These are phyloP conservation scores for Typhlichthys eigenmanni DNA, from an alignment of 2,797 vertebrate genomes.

Conservation along the genomic window DNA sequence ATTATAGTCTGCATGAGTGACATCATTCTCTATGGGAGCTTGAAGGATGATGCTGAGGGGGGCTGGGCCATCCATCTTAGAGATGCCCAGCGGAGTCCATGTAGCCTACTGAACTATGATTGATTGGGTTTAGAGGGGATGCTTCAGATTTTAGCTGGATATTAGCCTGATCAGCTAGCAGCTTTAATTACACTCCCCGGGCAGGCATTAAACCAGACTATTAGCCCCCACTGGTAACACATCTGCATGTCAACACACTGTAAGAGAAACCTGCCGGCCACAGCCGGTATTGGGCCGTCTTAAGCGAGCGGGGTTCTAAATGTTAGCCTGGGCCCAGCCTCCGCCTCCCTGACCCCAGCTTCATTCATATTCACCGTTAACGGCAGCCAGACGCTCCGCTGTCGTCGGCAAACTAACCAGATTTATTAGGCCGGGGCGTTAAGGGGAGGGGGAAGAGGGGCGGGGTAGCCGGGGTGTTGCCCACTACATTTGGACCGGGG, in stretches of 20 bases:
- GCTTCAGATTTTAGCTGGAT: slow-evolving; percentile 12
- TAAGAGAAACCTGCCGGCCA: slow-evolving; percentile 16
- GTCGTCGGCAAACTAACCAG: slow-evolving; percentile 49
- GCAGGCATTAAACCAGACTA: slow-evolving; percentile 6
- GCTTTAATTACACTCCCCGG: slow-evolving; percentile 9
- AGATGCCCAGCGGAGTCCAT: slow-evolving; percentile 30
- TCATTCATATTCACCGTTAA: slow-evolving; percentile 55
- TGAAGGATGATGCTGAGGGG: slow-evolving; percentile 19
- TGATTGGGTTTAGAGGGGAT: slow-evolving; percentile 25
- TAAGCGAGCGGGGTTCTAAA: slow-evolving; percentile 14
- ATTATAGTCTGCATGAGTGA: slow-evolving; percentile 68
- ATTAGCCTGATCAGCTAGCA: slow-evolving; percentile 3
- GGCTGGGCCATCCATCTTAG: slow-evolving; percentile 21
- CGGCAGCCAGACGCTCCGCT: slow-evolving; percentile 44
- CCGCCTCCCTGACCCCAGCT: slow-evolving; percentile 13
- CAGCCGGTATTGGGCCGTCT: slow-evolving; percentile 10
- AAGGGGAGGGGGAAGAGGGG: slow-evolving; percentile 3
- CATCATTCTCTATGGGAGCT: slow-evolving; percentile 55
- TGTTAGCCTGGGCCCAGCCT: slow-evolving; percentile 4
- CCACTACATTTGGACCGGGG: slow-evolving; percentile 50
- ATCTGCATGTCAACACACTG: slow-evolving; percentile 13
- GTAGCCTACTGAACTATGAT: slow-evolving; percentile 25
- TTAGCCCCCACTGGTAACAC: neutral
- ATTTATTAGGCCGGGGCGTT: slow-evolving; percentile 45
- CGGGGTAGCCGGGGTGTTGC: neutral